These are phyloP conservation scores for Agonopterix heracliana DNA, from an alignment of 2,888 invertebrate genomes.

Conservation along the genomic window DNA sequence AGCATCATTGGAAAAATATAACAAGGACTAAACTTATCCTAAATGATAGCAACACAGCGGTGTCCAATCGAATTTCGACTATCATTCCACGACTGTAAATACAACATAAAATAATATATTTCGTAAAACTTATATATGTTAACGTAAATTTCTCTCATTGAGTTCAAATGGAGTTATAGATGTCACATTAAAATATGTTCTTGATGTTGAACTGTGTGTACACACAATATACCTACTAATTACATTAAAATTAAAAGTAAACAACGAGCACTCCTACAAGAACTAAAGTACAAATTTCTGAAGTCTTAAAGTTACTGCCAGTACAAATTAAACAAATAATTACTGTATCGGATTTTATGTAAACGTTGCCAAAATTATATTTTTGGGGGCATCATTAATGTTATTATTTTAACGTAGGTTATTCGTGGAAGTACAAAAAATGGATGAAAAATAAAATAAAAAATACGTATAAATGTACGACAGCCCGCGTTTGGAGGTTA, in stretches of 20 bases:
- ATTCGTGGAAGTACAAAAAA: slow-evolving; percentile 58
- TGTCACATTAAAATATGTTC: slow-evolving; percentile 54
- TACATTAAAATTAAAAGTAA: slow-evolving; percentile 20
- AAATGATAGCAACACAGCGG: background rate
- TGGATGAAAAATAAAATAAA: slow-evolving; percentile 7
- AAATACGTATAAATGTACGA: slow-evolving; percentile 25
- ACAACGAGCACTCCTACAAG: slow-evolving; percentile 61
- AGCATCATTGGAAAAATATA: background rate
- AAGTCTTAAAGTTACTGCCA: slow-evolving; percentile 70
- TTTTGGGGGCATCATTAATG: slow-evolving; percentile 60
- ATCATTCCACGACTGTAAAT: slow-evolving; percentile 53
- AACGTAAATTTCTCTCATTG: slow-evolving; percentile 34
- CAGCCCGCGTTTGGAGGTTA: slow-evolving; percentile 31
- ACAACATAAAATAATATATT: slow-evolving; percentile 24
- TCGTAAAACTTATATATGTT: slow-evolving; percentile 32
- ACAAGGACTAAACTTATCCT: background rate
- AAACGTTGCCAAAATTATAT: slow-evolving; percentile 71
- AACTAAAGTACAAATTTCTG: slow-evolving; percentile 73
- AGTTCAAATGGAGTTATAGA: slow-evolving; percentile 50
- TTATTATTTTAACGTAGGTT: slow-evolving; percentile 55
- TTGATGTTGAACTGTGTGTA: slow-evolving; percentile 59
- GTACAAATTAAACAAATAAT: slow-evolving; percentile 62
- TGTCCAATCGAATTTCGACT: slow-evolving; percentile 13
- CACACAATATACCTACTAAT: slow-evolving; percentile 17
- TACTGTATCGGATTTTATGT: slow-evolving; percentile 55